Conservation (phyloP, 2,113 vertebrate genomes). For the Petromus typicus region DNA sequence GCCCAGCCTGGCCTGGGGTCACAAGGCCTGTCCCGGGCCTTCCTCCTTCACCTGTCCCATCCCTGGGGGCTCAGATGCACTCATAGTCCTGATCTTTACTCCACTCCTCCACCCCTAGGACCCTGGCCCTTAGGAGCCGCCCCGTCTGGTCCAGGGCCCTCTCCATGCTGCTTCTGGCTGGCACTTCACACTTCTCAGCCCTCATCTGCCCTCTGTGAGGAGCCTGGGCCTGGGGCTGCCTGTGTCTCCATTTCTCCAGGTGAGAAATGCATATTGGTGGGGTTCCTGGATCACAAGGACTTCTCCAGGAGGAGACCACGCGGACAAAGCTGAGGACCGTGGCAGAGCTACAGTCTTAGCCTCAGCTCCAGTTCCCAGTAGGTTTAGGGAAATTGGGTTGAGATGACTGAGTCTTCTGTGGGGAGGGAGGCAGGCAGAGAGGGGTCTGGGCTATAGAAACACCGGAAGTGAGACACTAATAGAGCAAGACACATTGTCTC, state of each 20-base stretch:
- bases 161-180: neutral
- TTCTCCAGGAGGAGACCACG: neutral
- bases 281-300: neutral
- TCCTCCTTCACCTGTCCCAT: neutral
- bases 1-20: neutral
- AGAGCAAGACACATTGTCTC: neutral
- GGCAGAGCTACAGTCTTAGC: neutral
- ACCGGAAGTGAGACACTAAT: neutral
- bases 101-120: neutral
- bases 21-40: rapidly evolving
- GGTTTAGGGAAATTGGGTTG: neutral
- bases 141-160: too few species aligned
- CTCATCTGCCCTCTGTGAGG: rapidly evolving
- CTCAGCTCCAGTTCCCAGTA: neutral
- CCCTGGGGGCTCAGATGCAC: neutral
- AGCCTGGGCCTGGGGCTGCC: neutral
- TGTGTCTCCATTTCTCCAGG: neutral
- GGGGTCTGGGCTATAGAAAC: neutral
- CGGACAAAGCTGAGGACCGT: too few species aligned
- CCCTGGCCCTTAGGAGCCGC: neutral
- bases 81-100: neutral
- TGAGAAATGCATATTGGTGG: neutral
- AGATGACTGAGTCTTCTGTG: neutral
- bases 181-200: neutral
- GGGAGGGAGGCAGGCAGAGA: neutral